Percentiles rank a stretch among this genome's conserved stretches.
Evolutionary conservation across 2,888 invertebrate genomes (phyloP).

Genomic region (Deilephila elpenor): DNA sequence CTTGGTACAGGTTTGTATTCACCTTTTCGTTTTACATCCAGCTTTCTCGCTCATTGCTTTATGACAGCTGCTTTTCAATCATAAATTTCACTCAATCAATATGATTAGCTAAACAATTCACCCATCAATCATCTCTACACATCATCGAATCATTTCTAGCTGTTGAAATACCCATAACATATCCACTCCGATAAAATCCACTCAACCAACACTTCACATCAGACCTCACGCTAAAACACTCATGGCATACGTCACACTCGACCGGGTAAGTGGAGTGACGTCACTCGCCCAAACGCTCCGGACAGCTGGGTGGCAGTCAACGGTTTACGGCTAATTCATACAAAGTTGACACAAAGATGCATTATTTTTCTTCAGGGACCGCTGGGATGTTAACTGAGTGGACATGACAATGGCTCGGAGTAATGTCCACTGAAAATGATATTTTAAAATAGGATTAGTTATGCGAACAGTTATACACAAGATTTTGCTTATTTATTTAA

Average conservation of each 20-base stretch:
- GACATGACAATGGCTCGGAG: not conserved
- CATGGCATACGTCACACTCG: constrained; percentile 15
- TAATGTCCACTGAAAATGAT: too few species aligned
- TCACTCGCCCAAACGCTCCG: not conserved
- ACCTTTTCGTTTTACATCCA: too few species aligned
- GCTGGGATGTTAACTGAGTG: not conserved
- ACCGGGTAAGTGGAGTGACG: constrained; percentile 16
- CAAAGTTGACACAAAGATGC: constrained; percentile 49
- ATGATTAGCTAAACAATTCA: not conserved
- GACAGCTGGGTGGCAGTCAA: constrained; percentile 49
- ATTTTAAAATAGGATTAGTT: too few species aligned
- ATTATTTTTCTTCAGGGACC: not conserved
- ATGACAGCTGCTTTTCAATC: not conserved
- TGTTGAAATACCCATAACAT: constrained; percentile 12
- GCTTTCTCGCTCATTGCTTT: not conserved
- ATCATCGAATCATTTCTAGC: constrained; percentile 6
- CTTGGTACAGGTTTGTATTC: too few species aligned
- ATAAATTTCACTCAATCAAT: not conserved
- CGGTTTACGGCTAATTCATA: constrained; percentile 56
- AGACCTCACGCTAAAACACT: constrained; percentile 13
- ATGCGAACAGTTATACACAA: too few species aligned
- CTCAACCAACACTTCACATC: not conserved
- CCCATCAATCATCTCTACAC: not conserved
- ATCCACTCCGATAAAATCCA: constrained; percentile 2
- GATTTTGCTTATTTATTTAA: too few species aligned